These are phyloP conservation scores for Tetheella fluctuosa DNA, from an alignment of 2,888 invertebrate genomes.

Conservation along the genomic window DNA sequence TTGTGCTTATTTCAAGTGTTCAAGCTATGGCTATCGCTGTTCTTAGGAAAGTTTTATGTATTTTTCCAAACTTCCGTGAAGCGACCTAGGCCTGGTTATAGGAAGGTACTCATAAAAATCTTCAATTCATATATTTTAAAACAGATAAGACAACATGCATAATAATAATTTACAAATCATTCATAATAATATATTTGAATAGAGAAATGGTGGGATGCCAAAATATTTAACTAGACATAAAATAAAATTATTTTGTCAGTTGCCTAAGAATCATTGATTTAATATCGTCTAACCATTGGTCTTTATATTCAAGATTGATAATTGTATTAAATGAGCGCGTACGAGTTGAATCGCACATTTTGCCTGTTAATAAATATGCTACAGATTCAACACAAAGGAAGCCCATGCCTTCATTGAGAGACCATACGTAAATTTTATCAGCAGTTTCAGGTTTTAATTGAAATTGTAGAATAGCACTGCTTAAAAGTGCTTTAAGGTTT, in stretches of 20 bases:
- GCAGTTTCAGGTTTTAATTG: constrained; percentile 77
- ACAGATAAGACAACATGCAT: too few species aligned
- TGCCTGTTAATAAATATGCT: constrained; percentile 82
- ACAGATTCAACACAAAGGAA: constrained; percentile 84
- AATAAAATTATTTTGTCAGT: constrained; percentile 53
- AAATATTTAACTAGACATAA: background rate
- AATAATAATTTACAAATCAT: background rate
- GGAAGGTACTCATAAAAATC: too few species aligned
- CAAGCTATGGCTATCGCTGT: too few species aligned
- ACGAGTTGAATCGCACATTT: constrained; percentile 74
- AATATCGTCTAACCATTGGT: constrained; percentile 84
- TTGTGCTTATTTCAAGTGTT: too few species aligned
- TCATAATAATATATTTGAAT: background rate
- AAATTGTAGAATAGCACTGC: constrained; percentile 82
- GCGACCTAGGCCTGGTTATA: too few species aligned
- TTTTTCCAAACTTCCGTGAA: too few species aligned
- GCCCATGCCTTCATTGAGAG: constrained; percentile 85
- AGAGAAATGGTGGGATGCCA: background rate
- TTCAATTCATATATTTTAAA: too few species aligned
- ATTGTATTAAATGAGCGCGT: constrained; percentile 75
- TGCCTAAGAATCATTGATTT: constrained; percentile 73
- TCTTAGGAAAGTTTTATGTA: too few species aligned
- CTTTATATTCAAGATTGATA: constrained; percentile 77
- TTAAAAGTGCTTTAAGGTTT: constrained; percentile 76
- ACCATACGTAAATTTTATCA: constrained; percentile 85